These are phyloP conservation scores for Onychomys torridus DNA, from an alignment of 2,797 vertebrate genomes.

Conservation along the genomic window DNA sequence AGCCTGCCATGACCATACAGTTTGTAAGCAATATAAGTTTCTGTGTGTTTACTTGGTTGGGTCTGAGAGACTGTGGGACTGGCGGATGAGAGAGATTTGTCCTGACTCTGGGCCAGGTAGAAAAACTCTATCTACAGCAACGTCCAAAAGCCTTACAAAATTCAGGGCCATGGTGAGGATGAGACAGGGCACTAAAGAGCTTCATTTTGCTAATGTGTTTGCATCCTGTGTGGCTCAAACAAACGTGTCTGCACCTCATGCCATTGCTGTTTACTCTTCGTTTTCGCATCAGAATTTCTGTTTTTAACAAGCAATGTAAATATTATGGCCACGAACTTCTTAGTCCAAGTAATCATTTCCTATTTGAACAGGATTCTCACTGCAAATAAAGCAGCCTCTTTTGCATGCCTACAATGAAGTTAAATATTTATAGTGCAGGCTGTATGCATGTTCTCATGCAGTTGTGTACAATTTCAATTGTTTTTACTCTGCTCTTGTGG, in stretches of 20 bases:
- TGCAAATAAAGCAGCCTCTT: background rate
- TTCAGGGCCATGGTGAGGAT: slow-evolving; percentile 15
- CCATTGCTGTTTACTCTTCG: slow-evolving; percentile 16
- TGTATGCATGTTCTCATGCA: background rate
- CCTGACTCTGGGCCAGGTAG: no score
- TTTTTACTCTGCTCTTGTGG: background rate
- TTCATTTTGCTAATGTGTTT: slow-evolving; percentile 23
- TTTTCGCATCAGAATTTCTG: slow-evolving; percentile 19
- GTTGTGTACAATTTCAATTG: background rate
- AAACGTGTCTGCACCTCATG: background rate
- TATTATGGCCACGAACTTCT: slow-evolving; percentile 33
- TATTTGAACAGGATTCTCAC: slow-evolving; percentile 38
- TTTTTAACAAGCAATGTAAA: slow-evolving; percentile 48
- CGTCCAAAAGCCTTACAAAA: slow-evolving; percentile 56
- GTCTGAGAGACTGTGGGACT: no score
- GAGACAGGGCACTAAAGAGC: background rate
- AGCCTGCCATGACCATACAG: no score
- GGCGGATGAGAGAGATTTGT: no score
- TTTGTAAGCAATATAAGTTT: no score
- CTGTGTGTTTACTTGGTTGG: no score
- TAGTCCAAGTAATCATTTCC: slow-evolving; percentile 46
- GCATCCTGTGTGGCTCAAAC: background rate
- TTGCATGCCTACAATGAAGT: background rate
- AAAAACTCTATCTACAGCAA: no score
- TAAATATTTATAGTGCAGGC: background rate